These are phyloP conservation scores for Xiphophorus hellerii DNA, from an alignment of 2,113 vertebrate genomes.

Conservation along the genomic window DNA sequence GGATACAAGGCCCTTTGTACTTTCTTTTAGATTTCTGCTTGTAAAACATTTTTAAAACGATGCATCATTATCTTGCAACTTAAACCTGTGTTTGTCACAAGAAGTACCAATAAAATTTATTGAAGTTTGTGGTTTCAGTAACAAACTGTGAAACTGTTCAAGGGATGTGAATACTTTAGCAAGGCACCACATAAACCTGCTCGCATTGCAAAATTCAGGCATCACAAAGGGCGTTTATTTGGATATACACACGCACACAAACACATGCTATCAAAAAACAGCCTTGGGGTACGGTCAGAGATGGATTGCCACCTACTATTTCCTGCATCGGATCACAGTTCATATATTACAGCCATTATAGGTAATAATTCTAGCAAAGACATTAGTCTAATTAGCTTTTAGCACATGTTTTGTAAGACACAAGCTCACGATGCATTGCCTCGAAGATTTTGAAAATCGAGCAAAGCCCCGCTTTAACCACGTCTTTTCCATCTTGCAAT, in stretches of 20 bases:
- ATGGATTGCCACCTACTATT: conserved; percentile 73
- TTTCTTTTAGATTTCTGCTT: too few species aligned
- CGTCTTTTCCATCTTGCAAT: conserved; percentile 54
- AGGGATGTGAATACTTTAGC: neutral
- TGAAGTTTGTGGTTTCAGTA: too few species aligned
- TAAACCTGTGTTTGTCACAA: too few species aligned
- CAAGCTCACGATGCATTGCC: conserved; percentile 71
- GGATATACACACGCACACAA: conserved; percentile 8
- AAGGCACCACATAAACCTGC: neutral
- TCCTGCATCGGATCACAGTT: conserved; percentile 75
- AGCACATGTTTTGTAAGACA: conserved; percentile 71
- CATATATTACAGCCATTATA: conserved; percentile 74
- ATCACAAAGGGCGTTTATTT: conserved; percentile 7
- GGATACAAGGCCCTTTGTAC: too few species aligned
- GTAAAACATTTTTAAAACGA: too few species aligned
- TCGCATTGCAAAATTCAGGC: neutral
- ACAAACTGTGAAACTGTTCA: neutral
- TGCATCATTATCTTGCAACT: too few species aligned
- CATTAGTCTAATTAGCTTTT: conserved; percentile 79
- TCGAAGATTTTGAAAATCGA: conserved; percentile 62
- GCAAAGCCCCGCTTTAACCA: conserved; percentile 59
- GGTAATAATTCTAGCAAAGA: conserved; percentile 79
- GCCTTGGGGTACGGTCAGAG: conserved; percentile 67
- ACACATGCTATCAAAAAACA: neutral
- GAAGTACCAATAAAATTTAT: too few species aligned